These are phyloP conservation scores for Subacronicta megacephala DNA, from an alignment of 2,888 invertebrate species.

Conservation along the genomic window DNA sequence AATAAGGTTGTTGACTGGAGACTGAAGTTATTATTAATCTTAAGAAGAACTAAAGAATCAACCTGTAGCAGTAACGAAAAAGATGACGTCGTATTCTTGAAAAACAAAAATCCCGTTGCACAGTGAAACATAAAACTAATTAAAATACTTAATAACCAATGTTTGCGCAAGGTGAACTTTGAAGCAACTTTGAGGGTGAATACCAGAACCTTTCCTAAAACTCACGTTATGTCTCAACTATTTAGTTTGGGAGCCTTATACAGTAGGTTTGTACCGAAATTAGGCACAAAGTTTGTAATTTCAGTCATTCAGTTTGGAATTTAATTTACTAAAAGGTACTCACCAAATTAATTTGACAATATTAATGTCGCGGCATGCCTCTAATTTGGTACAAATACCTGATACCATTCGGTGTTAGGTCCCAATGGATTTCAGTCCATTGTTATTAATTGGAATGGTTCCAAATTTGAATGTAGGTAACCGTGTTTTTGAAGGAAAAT, in stretches of 20 bases:
- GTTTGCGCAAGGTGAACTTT: not conserved
- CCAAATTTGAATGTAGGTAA: slow-evolving; percentile 31
- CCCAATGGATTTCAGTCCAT: slow-evolving; percentile 19
- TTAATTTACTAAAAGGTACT: slow-evolving; percentile 19
- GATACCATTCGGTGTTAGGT: slow-evolving; percentile 1
- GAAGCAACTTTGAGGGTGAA: not conserved
- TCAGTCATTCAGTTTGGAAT: slow-evolving; percentile 14
- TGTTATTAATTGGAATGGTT: slow-evolving; percentile 35
- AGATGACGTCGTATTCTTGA: too few relatives aligned
- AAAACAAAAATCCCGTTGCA: too few relatives aligned
- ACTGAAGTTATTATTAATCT: too few relatives aligned
- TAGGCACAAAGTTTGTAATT: slow-evolving; percentile 13
- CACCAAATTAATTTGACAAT: slow-evolving; percentile 31
- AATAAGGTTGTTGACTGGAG: too few relatives aligned
- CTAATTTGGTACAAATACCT: not conserved
- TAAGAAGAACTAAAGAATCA: too few relatives aligned
- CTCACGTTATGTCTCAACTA: not conserved
- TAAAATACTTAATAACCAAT: too few relatives aligned
- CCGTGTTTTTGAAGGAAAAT: not conserved
- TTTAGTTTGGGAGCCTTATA: not conserved
- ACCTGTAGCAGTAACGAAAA: too few relatives aligned
- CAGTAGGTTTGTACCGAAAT: slow-evolving; percentile 4
- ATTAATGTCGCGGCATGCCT: slow-evolving; percentile 17
- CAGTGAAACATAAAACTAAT: too few relatives aligned
- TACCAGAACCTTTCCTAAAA: not conserved